Base-by-base conservation (phyloP, 2,113 vertebrate genomes). In the Smithornis capensis region DNA sequence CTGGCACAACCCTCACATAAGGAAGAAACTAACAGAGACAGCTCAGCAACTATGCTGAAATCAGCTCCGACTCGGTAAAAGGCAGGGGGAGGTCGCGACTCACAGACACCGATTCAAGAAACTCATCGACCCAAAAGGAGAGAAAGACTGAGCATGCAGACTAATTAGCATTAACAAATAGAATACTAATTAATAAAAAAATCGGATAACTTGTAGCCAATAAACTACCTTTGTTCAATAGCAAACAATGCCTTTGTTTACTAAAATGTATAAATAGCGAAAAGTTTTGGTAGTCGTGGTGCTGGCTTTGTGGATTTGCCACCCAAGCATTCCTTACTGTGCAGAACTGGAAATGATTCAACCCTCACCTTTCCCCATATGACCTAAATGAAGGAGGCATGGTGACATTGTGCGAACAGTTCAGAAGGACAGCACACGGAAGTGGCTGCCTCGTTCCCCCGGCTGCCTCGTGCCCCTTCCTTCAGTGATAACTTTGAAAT, bases 331-430 rank as follows among this genome's bases (percentile, higher is more conserved):
- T 24, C 17, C 9, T 60, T 75, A 18, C 37, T 0, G 0, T 10
- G 17, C 38, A 55, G 45, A 68, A 62, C 10, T 53, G 38, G 38
- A 82, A 68, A 75, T 60, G 38, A 89, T 37, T 38, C 6, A 47
- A 47, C 44, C 44, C 44, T 45, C 19, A 45, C 44, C 17, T 19
- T 45, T 81, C 28, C 45, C 0, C 2, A 2, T 12, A 12, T 0
- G 0, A 44, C 37, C n/a, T 22, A 44, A 21, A 24, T 19, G 60
- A 55, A 38, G 12, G 2, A 24, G 33, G 10, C 10, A 2, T 3
- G 33, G 44, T 63, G 64, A 62, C 8, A 13, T 9, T 19, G 29
- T 27, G 40, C 19, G 8, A 68, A 40, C 11, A 49, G 50, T 17
- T 37, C 33, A 0, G 60, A 19, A 50, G 31, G 74, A 21, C 19